Evolutionary conservation across 2,888 invertebrate genomes (phyloP).

Genomic region (Tenthredo notha): DNA sequence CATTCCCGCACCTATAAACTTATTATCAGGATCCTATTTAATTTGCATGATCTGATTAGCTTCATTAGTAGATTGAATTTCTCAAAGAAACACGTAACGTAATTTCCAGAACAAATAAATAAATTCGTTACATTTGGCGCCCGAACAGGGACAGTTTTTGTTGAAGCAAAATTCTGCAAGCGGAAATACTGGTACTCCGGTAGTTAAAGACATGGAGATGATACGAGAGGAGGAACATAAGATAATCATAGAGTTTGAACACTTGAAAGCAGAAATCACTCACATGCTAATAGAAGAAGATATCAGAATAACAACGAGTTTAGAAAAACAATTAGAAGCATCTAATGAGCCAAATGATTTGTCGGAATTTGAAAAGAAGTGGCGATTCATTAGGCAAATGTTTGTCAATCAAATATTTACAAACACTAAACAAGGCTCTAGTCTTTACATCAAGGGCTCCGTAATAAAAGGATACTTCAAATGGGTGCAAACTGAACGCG

Average conservation of each 20-base stretch:
- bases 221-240: slow-evolving; percentile 52
- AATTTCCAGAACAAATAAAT: too few species aligned
- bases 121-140: too few species aligned
- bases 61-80: too few species aligned
- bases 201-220: slow-evolving; percentile 16
- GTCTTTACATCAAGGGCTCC: slow-evolving; percentile 64
- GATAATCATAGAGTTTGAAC: slow-evolving; percentile 59
- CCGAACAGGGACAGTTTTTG: slow-evolving; percentile 56
- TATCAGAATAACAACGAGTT: slow-evolving; percentile 56
- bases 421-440: slow-evolving; percentile 58
- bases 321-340: not conserved
- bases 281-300: slow-evolving; percentile 56
- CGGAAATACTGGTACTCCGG: slow-evolving; percentile 53
- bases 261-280: slow-evolving; percentile 54
- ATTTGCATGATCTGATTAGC: too few species aligned
- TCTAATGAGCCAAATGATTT: not conserved
- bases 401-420: slow-evolving; percentile 69
- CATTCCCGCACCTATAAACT: too few species aligned
- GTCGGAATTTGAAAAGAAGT: slow-evolving; percentile 65
- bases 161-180: slow-evolving; percentile 59
- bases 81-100: too few species aligned
- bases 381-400: slow-evolving; percentile 69
- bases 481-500: slow-evolving; percentile 65
- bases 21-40: too few species aligned
- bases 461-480: slow-evolving; percentile 64